Evolutionary conservation across 2,797 vertebrate species (phyloP), one percentile per base, ranked within the genome.

Genomic region (Crenichthys baileyi): DNA sequence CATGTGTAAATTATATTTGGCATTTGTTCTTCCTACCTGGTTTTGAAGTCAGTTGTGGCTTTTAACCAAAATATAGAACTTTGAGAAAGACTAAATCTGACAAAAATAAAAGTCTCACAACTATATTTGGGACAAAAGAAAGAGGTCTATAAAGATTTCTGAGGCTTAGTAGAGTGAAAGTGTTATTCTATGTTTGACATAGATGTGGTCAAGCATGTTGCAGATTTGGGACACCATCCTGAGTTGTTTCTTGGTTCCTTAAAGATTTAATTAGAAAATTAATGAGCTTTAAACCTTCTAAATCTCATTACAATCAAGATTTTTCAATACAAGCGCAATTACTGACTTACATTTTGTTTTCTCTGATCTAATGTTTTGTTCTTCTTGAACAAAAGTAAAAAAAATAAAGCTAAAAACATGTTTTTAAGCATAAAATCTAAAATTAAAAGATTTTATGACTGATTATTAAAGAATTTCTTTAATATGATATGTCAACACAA

Each of bases 241-340:
- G 5, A 53, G 4, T 20, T 12, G 67, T 70, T 70, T 26, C 41
- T 16, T 48, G 1, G 13, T 70, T 70, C 15, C 18, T 44, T 15
- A n/a, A 70, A 26, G 67, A 70, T 70, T 26, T 70, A 26, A 26
- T 70, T 70, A 13, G 24, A 26, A 70, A 26, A 70, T 70, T 15
- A 70, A 26, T 70, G 2, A 16, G 5, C 13, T 26, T 48, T 26
- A 18, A 48, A 46, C 48, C n/a, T 4, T 5, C 39, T 70, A 18
- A 67, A 48, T 70, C 41, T 26, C 13, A 41, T 56, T 16, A 41
- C 2, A 8, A 73, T 44, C 5, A 41, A n/a, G 31, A 26, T 41
- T n/a, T 39, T 16, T 56, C 12, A 71, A 55, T 55, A 12, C 22
- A 41, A 73, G 12, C 22, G n/a, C 22, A 18, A 51, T 70, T 72